phyloP scores from a whole-genome alignment of 2,888 invertebrate species.

The Cataglyphis livida region DNA sequence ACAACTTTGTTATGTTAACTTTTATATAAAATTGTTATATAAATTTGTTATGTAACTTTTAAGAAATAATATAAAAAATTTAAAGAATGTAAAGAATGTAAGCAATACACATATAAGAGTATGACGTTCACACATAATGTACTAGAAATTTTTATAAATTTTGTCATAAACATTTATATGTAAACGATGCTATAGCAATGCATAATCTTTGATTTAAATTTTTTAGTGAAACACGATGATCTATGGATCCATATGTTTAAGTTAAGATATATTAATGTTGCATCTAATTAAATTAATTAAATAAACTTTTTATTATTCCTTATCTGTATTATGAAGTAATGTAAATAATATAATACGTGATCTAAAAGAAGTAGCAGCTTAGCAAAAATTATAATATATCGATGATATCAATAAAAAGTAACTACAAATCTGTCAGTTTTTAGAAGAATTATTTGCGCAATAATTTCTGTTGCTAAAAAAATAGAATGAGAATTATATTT shows the following conservation, averaged over 20 bases:
- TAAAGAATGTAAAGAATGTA: no score
- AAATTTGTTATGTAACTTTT: not conserved
- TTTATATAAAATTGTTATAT: no score
- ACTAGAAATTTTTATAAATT: not conserved
- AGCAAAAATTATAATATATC: not conserved
- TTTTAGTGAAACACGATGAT: not conserved
- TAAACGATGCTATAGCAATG: not conserved
- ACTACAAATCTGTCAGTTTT: not conserved
- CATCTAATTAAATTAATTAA: no score
- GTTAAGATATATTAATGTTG: no score
- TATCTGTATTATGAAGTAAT: no score
- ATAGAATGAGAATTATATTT: not conserved
- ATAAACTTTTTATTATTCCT: no score
- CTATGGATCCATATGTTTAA: not conserved
- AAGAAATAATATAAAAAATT: no score
- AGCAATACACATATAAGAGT: no score
- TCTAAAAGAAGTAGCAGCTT: not conserved
- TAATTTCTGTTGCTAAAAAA: not conserved
- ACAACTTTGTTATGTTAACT: no score
- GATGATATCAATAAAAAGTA: not conserved
- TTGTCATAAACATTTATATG: not conserved
- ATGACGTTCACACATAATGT: not conserved
- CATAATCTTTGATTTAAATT: not conserved
- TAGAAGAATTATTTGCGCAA: not conserved
- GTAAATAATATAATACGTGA: not conserved